Evolutionary conservation across 53 echinoderm and acorn worm species (phyloP).

Genomic region (Apostichopus leukothele): DNA sequence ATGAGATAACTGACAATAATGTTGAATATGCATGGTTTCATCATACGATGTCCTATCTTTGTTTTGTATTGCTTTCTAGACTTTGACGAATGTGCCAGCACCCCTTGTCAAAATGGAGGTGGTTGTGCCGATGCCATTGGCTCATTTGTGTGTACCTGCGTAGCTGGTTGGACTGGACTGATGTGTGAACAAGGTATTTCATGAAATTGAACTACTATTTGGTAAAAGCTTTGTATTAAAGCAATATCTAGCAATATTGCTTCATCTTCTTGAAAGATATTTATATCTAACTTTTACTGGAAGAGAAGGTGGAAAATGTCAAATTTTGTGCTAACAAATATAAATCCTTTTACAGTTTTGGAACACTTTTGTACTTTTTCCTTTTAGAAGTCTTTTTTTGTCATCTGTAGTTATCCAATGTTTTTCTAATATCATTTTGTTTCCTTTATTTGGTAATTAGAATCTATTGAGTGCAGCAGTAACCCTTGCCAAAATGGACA

Average conservation of each 20-base stretch:
- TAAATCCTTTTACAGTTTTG: no score
- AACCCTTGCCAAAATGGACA: conserved; percentile 64
- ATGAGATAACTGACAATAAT: neutral
- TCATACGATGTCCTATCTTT: neutral
- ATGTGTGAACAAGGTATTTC: conserved; percentile 37
- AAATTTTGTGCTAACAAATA: no score
- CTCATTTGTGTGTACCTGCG: conserved; percentile 53
- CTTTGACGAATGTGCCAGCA: conserved; percentile 57
- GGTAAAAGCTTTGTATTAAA: no score
- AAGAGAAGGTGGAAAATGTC: no score
- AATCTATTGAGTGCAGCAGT: conserved; percentile 66
- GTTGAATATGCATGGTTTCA: neutral
- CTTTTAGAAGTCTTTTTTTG: no score
- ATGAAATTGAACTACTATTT: no score
- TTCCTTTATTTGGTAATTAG: conserved; percentile 34
- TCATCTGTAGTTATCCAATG: no score
- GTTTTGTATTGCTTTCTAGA: conserved; percentile 16
- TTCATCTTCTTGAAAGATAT: no score
- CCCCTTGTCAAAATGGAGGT: conserved; percentile 61
- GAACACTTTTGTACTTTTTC: no score
- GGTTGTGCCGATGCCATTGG: conserved; percentile 49
- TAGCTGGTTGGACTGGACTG: conserved; percentile 54
- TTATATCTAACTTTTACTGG: no score
- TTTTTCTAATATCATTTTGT: neutral
- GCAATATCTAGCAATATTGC: no score